Base-by-base conservation (phyloP, 2,797 vertebrate species). In the Sebastes steindachneri region DNA sequence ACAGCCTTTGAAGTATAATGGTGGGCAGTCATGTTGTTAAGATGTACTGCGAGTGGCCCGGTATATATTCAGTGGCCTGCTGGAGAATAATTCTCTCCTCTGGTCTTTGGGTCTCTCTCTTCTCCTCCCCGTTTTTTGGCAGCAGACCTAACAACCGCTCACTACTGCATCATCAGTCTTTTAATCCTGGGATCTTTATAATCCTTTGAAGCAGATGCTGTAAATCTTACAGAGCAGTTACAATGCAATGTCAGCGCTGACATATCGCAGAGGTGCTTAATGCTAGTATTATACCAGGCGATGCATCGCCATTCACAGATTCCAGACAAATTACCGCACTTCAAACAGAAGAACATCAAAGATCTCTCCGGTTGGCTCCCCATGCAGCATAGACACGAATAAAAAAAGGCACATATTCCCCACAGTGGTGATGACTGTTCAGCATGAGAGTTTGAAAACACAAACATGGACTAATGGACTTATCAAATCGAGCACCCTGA, bases 1-100 rank as follows among this genome's bases (percentile, higher is more conserved):
- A 80, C 71, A 73, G 82, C 29, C 85, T 89, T 93, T 91, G 83
- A 92, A 93, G 89, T 89, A 72, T 62, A 85, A 86, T 69, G 60
- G 73, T n/a, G n/a, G 33, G 62, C 73, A 73, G 77, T 77, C 19
- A 12, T 81, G 70, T 82, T 75, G 76, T 85, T 63, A 53, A 55
- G 69, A 77, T 79, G 63, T 72, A 48, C 75, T 68, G 31, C 0
- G 54, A 77, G 77, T 75, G 84, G 84, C 55, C 75, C 57, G 69
- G 77, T 88, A 77, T 45, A 51, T 58, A 55, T 82, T 70, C 66
- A 59, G 72, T 54, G 57, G 75, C 57, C 57, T 3, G 25, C 70
- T 71, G 58, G 53, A 83, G 73, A 85, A 81, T 60, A 70, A 73
- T 68, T 83, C 59, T 71, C 67, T 74, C 33, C 29, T 80, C 77